Base-by-base conservation (phyloP, 2,888 invertebrate species). In the Disparrhopalites patrizii region DNA sequence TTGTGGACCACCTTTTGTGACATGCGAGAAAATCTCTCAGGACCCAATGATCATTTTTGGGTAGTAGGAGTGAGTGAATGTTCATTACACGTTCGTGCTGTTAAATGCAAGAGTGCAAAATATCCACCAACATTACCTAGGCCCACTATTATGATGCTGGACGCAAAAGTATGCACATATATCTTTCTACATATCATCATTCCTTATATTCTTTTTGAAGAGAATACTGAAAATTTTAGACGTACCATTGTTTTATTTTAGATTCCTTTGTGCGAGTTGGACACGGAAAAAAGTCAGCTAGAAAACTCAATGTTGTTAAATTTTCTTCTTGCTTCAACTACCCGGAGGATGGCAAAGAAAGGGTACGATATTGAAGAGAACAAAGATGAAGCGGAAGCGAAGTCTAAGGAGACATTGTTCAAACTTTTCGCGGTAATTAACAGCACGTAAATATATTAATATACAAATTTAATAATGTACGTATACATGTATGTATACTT, bases 41-140 rank as follows among this genome's bases (percentile, higher is more conserved):
- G 68, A 4, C 57, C 69, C 10, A 70, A 58, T 31, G 73, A 73
- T 67, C 67, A 72, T 43, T 75, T 69, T 55, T 75, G 75, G 75
- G 72, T 73, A 27, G 84, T 90, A 38, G 85, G 92, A 69, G 81
- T 94, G 0, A 88, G 86, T 70, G 95, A 96, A 80, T 83, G 83
- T 0, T 84, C 86, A 18, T 88, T 91, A 79, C 87, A 86, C 62
- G 83, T 93, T 4, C 85, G 91, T 43, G 91, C 90, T 15, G 88
- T 96, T 28, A 82, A 90, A 61, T 97, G 96, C 76, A 89, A 92
- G 77, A 94, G 94, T n/a, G 84, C 88, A 20, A 83, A 87, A 18
- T 96, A 90, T 81, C 97, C 97, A 0, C 84, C 87, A 30, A 91
- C 93, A 0, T 86, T 87, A 25, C 96, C 96, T 0, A 85, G 90